Evolutionary conservation across 1,140 invertebrate genomes (phyloP).

Genomic region (Nasonia vitripennis): DNA sequence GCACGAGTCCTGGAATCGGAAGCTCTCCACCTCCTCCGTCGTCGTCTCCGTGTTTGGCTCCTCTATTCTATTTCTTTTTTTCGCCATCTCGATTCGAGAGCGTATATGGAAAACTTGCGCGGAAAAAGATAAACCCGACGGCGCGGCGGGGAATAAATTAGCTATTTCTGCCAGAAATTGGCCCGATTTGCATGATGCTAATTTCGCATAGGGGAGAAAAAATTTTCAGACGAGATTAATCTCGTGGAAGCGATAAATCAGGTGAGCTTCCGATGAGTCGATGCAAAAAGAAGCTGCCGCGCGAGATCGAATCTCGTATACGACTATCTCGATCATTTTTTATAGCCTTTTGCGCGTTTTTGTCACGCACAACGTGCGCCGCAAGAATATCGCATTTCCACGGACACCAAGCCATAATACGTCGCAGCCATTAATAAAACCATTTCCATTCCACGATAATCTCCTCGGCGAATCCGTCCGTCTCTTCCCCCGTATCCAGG

Average conservation of each 20-base stretch:
- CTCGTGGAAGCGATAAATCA: too few relatives aligned
- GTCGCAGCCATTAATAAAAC: not conserved
- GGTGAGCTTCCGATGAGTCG: too few relatives aligned
- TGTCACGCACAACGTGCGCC: too few relatives aligned
- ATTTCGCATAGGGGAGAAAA: not conserved
- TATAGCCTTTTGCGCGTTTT: too few relatives aligned
- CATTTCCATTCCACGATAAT: not conserved
- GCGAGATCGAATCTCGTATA: not conserved
- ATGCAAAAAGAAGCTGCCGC: too few relatives aligned
- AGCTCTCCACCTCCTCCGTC: conserved; percentile 9
- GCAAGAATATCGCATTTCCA: too few relatives aligned
- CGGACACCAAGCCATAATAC: not conserved
- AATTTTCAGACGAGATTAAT: too few relatives aligned
- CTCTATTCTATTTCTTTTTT: not conserved
- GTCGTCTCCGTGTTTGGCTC: conserved; percentile 17
- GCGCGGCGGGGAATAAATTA: conserved; percentile 48
- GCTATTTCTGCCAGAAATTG: not conserved
- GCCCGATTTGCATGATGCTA: not conserved
- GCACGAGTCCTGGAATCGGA: conserved; percentile 57
- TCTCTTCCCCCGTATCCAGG: not conserved
- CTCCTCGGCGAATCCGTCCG: not conserved
- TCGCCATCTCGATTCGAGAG: not conserved
- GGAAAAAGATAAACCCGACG: conserved; percentile 37
- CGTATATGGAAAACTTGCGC: conserved; percentile 26
- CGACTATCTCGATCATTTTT: too few relatives aligned